Evolutionary conservation across 2,113 vertebrate genomes (phyloP).

Genomic region (Pionites leucogaster): DNA sequence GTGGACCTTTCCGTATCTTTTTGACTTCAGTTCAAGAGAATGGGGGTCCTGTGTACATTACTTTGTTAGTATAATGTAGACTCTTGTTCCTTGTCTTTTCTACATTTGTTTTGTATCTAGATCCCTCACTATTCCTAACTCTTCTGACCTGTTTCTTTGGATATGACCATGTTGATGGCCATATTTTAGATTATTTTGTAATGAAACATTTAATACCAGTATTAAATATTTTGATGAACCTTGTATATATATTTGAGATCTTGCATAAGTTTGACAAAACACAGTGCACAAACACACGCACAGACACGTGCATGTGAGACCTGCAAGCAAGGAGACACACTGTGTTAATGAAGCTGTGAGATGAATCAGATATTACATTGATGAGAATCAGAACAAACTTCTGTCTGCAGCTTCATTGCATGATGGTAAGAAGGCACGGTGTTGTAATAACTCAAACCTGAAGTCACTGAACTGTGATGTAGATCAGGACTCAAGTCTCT

Average conservation of each 20-base stretch:
- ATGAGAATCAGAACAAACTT: not conserved
- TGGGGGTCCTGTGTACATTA: rapidly evolving
- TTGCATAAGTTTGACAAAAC: not conserved
- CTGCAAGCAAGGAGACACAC: not conserved
- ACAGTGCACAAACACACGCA: not conserved
- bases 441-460: not conserved
- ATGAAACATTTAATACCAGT: not conserved
- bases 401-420: not conserved
- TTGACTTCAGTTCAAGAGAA: not conserved
- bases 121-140: not conserved
- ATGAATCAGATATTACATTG: not conserved
- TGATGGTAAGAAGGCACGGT: not conserved
- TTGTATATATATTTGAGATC: not conserved
- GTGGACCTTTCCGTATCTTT: not conserved
- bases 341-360: not conserved
- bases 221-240: not conserved
- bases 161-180: not conserved
- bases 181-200: not conserved
- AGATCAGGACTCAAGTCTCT: not conserved
- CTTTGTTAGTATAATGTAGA: not conserved
- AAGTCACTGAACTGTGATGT: not conserved
- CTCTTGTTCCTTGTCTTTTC: not conserved
- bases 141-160: not conserved
- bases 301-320: not conserved
- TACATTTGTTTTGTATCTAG: not conserved